A percentile compares a stretch with the other conserved stretches of the same genome.
Conservation (phyloP, 2,888 invertebrate species). For the Clanis bilineata region DNA sequence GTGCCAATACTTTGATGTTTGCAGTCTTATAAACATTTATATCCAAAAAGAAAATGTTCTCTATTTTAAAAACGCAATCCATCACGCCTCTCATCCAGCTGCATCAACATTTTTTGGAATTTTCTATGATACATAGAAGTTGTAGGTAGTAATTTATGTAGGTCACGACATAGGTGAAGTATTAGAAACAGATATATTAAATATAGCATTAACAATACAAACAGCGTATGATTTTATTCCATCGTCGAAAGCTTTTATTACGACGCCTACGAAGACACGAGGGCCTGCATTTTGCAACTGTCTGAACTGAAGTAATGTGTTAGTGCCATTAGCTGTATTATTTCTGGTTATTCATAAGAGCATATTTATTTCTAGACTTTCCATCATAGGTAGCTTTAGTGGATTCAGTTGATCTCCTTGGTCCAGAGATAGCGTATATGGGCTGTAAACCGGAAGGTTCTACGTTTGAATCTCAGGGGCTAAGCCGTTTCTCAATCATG, state of each 20-base stretch:
- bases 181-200: constrained; percentile 1
- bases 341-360: neutral
- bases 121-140: neutral
- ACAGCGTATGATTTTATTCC: constrained; percentile 16
- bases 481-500: no score
- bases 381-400: no score
- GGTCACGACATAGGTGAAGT: constrained; percentile 8
- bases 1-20: constrained; percentile 15
- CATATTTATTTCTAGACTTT: neutral
- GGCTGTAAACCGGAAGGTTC: no score
- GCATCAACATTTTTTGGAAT: constrained; percentile 12
- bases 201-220: constrained; percentile 7
- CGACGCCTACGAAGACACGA: constrained; percentile 16
- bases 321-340: constrained; percentile 17
- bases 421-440: no score
- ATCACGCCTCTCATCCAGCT: constrained; percentile 6
- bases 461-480: no score
- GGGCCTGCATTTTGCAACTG: constrained; percentile 21
- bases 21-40: constrained; percentile 9
- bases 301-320: constrained; percentile 17
- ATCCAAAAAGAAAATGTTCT: neutral
- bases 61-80: constrained; percentile 1
- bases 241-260: constrained; percentile 19
- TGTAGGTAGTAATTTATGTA: constrained; percentile 16
- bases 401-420: no score